Base-by-base conservation (phyloP, 2,113 vertebrate genomes). In the Phrynosoma blainvillii region DNA sequence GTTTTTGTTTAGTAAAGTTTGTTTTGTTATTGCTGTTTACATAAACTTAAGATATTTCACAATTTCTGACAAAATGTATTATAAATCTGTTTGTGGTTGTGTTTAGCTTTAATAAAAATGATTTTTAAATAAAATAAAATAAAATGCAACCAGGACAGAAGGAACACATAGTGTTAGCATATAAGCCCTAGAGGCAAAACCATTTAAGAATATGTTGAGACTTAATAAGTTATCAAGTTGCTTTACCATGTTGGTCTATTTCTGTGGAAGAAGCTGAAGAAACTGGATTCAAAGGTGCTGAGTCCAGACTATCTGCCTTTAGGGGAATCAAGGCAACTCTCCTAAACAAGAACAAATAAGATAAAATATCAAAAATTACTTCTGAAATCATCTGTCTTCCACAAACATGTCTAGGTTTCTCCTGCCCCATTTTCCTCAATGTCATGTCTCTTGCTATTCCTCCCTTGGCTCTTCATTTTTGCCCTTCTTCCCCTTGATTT, bases 301-400 rank as follows among this genome's bases (percentile, higher is more conserved):
- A 85, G 21, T 86, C 71, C 70, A 96, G 90, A 0, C 91, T 88
- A 14, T 96, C 96, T 59, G 95, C 30, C 88, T 96, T 97, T 84
- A 98, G 52, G 4, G 98, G 95, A 91, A 96, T 98, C 94, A 99
- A 93, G 85, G 97, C 98, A 76, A 99, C 96, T 93, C 98, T 97
- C 97, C 99, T 94, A 78, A 93, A 95, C 93, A 88, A 92, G 92
- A 66, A 25, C 18, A 62, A 78, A 80, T n/a, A 90, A n/a, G 89
- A 16, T 47, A 52, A 82, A 85, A 89, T 0, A 56, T 40, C 65
- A 0, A 85, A 36, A 56, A 1, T 32, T 47, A 59, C 18, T 85
- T 91, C 36, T 66, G n/a, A 0, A 88, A 25, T 0, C 13, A 70
- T 2, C 30, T 2, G 0, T 84, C 5, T 80, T 80, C 20, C 25